Base-by-base conservation (phyloP, 2,113 vertebrate species). In the Cephalopterus ornatus region DNA sequence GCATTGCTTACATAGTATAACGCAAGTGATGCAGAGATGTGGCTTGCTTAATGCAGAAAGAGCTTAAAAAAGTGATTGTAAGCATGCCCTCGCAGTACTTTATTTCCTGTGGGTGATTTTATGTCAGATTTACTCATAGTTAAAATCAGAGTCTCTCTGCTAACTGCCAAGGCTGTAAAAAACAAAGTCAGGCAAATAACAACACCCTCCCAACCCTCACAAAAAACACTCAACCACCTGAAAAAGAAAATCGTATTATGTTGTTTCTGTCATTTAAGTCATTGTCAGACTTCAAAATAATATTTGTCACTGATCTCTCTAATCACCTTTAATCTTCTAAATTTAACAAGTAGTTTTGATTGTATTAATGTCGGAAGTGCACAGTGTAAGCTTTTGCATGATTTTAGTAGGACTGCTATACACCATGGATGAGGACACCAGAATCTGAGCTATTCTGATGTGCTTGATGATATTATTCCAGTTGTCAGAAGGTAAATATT, bases 81-180 rank as follows among this genome's bases (percentile, higher is more conserved):
- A 86, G 71, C 39, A 55, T 65, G 47, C 76, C 62, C 39, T 86
- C 65, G 9, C 32, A 75, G 37, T 86, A 28, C 10, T 95, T 91
- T 85, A 41, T 88, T 95, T 94, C 30, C 46, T 91, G 39, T 18
- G 8, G 65, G 50, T 83, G 74, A 67, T 78, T 92, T 52, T 41
- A 0, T 89, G 81, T 79, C 81, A 95, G 52, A 83, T 76, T 93
- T 87, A 79, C 37, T 91, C 55, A 59, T 53, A 78, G 62, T 88
- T 90, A 76, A 91, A 87, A 59, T 33, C 66, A 87, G 63, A 88
- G 4, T 9, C 33, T 71, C 71, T 62, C 65, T 77, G 23, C 75
- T 80, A 95, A 93, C 79, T 82, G 30, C 23, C 41, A 85, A n/a
- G 1, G 1, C 12, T 89, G 13, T 75, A 70, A 85, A 93, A 84